Conservation (phyloP, 2,113 vertebrate species). For the Paratilapia polleni region DNA sequence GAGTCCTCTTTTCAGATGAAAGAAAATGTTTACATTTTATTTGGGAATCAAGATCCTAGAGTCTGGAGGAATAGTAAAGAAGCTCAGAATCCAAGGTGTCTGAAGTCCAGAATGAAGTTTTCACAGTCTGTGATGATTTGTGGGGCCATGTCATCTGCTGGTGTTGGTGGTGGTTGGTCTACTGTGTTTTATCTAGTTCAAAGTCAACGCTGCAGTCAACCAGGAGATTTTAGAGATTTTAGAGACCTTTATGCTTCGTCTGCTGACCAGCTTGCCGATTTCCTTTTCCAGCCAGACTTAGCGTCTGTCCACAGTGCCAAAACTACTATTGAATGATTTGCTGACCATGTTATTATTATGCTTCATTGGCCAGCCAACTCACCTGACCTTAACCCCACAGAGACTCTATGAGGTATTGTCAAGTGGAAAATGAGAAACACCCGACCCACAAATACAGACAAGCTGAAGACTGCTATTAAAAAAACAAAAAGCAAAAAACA, state of each 20-base stretch:
- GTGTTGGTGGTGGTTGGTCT: neutral
- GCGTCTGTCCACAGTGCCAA: neutral
- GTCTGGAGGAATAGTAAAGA: neutral
- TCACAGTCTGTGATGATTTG: neutral
- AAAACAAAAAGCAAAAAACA: too few relatives aligned
- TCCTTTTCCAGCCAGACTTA: too few relatives aligned
- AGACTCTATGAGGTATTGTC: neutral
- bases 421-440: neutral
- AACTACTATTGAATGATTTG: neutral
- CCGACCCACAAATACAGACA: neutral
- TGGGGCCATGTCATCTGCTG: neutral
- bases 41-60: neutral
- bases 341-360: neutral
- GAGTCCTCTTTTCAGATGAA: neutral
- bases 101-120: neutral
- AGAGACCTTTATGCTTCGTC: neutral
- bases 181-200: neutral
- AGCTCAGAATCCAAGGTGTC: neutral
- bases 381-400: neutral
- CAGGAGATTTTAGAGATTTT: neutral
- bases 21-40: neutral
- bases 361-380: neutral
- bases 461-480: neutral
- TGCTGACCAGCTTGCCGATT: neutral
- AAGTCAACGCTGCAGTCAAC: neutral